Base-by-base conservation (phyloP, 2,888 invertebrate genomes). In the Fissipunctia ypsillon region DNA sequence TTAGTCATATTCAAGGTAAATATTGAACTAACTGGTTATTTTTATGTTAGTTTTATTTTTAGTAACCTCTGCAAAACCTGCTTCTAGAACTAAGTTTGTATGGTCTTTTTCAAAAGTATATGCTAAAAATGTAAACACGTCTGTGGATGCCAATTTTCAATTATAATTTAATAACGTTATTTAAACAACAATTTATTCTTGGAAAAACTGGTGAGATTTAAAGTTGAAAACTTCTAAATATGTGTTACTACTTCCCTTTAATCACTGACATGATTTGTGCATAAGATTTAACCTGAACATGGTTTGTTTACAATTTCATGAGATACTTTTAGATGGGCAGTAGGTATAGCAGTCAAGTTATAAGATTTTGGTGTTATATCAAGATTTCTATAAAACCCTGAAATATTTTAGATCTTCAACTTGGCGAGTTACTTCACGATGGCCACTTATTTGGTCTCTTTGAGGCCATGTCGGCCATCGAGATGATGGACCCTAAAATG, bases 401-500 rank as follows among this genome's bases (percentile, higher is more conserved):
- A 25, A 61, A 41, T 60, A 63, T 80, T 93, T 65, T 88, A 97
- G 99, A 98, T 90, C 95, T 99, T 77, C 96, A 98, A 87, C 96
- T 99, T 67, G 99, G 99, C 4, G 99, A 99, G 93, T 95, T 99
- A 48, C 96, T 99, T 12, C 99, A 99, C 90, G 99, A 99, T 97
- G 98, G 98, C 68, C 95, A 96, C 70, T 94, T 98, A 31, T 99
- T 98, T 96, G 99, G 99, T 5, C 96, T 99, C 54, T 99, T 99
- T 94, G 99, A 99, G 93, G 99, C 99, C 0, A 99, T 99, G 99
- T 99, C 99, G 0, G 99, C 99, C 0, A 99, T 99, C 88, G 99
- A 99, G 95, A 99, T 99, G 98, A 99, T 99, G 99, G 99, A 99
- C 93, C 99, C 99, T 0, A 99, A 99, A 97, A 99, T 99, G 99